Evolutionary conservation across 2,888 invertebrate species (phyloP), one percentile per base, ranked within the genome.

Genomic region (Stenolophus ochropezus): DNA sequence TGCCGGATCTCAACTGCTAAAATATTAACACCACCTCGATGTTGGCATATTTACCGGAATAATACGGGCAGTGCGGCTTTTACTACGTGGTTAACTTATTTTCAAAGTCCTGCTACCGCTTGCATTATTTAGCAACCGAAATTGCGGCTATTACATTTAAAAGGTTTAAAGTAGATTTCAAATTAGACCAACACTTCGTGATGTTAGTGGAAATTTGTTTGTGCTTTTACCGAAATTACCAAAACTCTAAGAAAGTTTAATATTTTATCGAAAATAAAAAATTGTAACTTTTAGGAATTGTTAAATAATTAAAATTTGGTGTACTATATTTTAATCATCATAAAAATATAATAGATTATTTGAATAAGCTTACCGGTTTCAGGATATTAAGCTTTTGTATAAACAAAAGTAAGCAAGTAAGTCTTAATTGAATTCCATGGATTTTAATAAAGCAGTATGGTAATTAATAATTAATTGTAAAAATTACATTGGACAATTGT

Each of bases 21-120:
- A 65, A 65, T 65, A 65, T 65, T 65, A 27, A 65, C 33, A 27
- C 16, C 16, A 18, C 23, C 16, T 8, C 56, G 11, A 20, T 56
- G 56, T 65, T 65, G 33, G 25, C 33, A 65, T 65, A 65, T 65
- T 27, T 33, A 65, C 65, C 1, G 14, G 33, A 56, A 56, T 56
- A 56, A 56, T 56, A 20, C 20, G 56, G 56, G 20, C 11, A 56
- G 20, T 11, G 20, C 6, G 11, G 21, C 56, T 56, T 56, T 56
- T 21, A 56, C 11, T 20, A 56, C 20, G 56, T 56, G 56, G 56
- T 56, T 56, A 56, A 56, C 20, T 56, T 56, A 56, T 56, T 56
- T 56, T 56, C 33, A 20, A 20, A 56, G 56, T 56, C 56, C 56
- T 56, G 18, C 20, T 56, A 11, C 18, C 56, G 18, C 20, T 3